Conservation (phyloP, 2,888 invertebrate genomes). For the Gari tellinella region DNA sequence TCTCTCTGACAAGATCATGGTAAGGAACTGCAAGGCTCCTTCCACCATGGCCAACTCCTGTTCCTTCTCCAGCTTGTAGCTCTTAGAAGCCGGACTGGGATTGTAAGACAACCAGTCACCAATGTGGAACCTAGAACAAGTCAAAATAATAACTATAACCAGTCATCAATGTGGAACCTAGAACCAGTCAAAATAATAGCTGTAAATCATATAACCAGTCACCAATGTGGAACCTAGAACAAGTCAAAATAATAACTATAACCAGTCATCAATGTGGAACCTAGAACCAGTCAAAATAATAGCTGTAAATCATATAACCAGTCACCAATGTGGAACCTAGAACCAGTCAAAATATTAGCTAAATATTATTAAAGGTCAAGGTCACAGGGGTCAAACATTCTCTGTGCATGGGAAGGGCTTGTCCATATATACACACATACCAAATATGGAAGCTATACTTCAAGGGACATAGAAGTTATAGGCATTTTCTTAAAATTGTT, state of each 20-base stretch:
- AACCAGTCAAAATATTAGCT: background rate
- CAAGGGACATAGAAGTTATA: too few species aligned
- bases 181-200: too few species aligned
- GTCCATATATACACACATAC: too few species aligned
- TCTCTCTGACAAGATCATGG: slow-evolving; percentile 93
- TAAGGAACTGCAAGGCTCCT: slow-evolving; percentile 95
- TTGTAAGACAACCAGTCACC: slow-evolving; percentile 89
- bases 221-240: background rate
- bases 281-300: too few species aligned
- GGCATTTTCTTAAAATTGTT: too few species aligned
- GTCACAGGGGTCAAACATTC: too few species aligned
- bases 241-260: slow-evolving; percentile 51
- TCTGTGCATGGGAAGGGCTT: too few species aligned
- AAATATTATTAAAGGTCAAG: too few species aligned
- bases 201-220: slow-evolving; percentile 89
- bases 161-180: slow-evolving; percentile 94
- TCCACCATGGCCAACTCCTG: slow-evolving; percentile 96
- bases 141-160: too few species aligned
- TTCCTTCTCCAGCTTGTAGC: slow-evolving; percentile 88
- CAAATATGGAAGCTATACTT: too few species aligned
- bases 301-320: too few species aligned
- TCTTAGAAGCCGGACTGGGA: slow-evolving; percentile 51
- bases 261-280: slow-evolving; percentile 94
- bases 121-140: slow-evolving; percentile 92
- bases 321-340: slow-evolving; percentile 84